phyloP scores from a whole-genome alignment of 2,113 vertebrate species.

The Oncorhynchus keta region DNA sequence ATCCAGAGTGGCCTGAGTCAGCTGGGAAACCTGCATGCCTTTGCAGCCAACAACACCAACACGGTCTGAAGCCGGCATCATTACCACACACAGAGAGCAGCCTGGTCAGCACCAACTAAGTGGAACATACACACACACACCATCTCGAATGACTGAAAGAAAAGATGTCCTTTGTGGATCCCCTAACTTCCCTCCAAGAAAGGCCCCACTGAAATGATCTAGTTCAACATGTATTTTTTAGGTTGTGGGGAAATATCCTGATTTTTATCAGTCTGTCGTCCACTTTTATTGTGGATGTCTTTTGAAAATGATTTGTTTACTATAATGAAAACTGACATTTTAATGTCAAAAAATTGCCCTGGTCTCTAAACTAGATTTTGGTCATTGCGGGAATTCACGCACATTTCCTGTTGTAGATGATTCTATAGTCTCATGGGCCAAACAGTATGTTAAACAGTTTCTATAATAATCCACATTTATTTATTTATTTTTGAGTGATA shows the following conservation, averaged over 20 bases:
- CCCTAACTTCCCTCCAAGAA: slow-evolving; percentile 44
- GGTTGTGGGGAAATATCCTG: slow-evolving; percentile 8
- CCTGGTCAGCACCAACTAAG: background rate
- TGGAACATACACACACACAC: slow-evolving; percentile 27
- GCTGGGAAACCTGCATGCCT: slow-evolving; percentile 97
- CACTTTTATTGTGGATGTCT: slow-evolving; percentile 35
- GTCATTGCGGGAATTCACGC: slow-evolving; percentile 32
- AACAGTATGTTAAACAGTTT: slow-evolving; percentile 62
- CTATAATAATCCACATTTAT: slow-evolving; percentile 57
- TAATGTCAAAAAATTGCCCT: background rate
- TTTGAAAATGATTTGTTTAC: slow-evolving; percentile 50
- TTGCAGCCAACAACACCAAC: slow-evolving; percentile 96
- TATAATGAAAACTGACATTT: slow-evolving; percentile 19
- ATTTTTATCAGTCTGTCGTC: slow-evolving; percentile 18
- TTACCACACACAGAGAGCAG: slow-evolving; percentile 1
- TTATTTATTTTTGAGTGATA: slow-evolving; percentile 68
- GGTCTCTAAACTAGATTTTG: slow-evolving; percentile 8
- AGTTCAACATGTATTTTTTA: slow-evolving; percentile 15
- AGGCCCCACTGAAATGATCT: background rate
- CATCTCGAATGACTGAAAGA: slow-evolving; percentile 15
- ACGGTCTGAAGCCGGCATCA: slow-evolving; percentile 74
- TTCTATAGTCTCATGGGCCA: slow-evolving; percentile 63
- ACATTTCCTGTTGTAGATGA: slow-evolving; percentile 24
- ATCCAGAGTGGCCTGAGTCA: slow-evolving; percentile 99
- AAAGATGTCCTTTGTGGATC: slow-evolving; percentile 13